phyloP scores from a whole-genome alignment of 2,888 invertebrate genomes.

The Poecilobothrus nobilitatus region DNA sequence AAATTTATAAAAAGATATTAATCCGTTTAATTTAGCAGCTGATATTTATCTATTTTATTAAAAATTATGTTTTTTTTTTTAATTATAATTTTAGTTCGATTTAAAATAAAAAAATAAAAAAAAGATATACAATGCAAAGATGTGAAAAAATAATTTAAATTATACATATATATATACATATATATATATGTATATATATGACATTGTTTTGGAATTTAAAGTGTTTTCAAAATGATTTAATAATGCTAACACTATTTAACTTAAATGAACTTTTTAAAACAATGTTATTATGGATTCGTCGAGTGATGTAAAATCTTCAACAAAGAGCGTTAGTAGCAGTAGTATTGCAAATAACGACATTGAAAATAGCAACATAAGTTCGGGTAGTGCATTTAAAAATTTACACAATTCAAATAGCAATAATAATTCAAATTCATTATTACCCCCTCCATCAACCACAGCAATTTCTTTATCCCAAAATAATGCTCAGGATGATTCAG shows the following conservation, averaged over 20 bases:
- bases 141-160: too few relatives aligned
- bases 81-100: too few relatives aligned
- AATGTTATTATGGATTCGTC: neutral
- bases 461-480: neutral
- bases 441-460: conserved; percentile 7
- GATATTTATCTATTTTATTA: too few relatives aligned
- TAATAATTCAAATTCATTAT: neutral
- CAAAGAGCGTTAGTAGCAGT: neutral
- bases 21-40: too few relatives aligned
- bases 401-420: neutral
- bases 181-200: too few relatives aligned
- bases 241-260: neutral
- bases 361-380: neutral
- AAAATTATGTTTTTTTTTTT: too few relatives aligned
- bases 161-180: too few relatives aligned
- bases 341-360: neutral
- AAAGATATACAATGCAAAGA: neutral
- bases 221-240: neutral
- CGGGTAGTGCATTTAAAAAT: neutral
- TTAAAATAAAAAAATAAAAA: neutral
- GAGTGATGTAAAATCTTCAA: neutral
- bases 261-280: neutral
- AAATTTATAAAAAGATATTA: too few relatives aligned
- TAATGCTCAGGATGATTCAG: conserved; percentile 10
- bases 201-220: neutral